Evolutionary conservation across 2,888 invertebrate species (phyloP).

Genomic region (Ectemnius continuus): DNA sequence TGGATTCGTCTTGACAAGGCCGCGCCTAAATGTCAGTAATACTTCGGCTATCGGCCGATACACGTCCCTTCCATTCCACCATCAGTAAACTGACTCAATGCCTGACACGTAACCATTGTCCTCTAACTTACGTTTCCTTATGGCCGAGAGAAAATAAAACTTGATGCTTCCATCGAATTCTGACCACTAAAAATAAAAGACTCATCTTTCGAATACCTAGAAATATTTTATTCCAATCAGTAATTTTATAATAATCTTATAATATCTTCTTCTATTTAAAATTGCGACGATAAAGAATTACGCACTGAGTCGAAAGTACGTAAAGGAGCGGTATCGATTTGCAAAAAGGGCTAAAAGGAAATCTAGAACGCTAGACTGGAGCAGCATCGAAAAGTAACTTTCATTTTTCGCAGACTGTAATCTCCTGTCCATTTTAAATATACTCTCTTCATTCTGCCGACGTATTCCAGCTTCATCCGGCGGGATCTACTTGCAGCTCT

Average conservation of each 20-base stretch:
- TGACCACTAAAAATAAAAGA: no score
- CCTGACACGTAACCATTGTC: no score
- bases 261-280: background rate
- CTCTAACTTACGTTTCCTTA: background rate
- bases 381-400: background rate
- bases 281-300: background rate
- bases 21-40: constrained; percentile 44
- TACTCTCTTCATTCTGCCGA: background rate
- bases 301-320: background rate
- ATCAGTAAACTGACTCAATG: background rate
- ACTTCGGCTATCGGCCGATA: constrained; percentile 23
- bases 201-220: no score
- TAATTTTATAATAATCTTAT: background rate
- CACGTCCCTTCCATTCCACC: constrained; percentile 27
- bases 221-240: background rate
- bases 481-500: no score
- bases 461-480: background rate
- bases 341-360: background rate
- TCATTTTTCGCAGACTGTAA: no score
- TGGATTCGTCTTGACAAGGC: constrained; percentile 42
- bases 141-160: background rate
- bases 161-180: background rate
- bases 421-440: background rate
- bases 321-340: background rate
- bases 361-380: background rate